Conservation (phyloP, 2,797 vertebrate species). For the Lutjanus argentimaculatus region DNA sequence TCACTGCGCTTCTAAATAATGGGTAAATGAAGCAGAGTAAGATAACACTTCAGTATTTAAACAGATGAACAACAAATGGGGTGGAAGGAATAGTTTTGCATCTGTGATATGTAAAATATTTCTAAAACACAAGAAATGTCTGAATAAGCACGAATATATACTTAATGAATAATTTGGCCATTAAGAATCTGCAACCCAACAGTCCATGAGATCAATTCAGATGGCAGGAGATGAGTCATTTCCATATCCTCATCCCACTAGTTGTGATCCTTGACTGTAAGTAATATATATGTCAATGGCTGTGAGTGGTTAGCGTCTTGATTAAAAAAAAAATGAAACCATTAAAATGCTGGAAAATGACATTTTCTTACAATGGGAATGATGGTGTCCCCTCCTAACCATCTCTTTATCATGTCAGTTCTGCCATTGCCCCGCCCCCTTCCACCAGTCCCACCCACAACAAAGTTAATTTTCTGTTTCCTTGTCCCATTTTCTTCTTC, state of each 20-base stretch:
- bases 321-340: constrained; percentile 7
- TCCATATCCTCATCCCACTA: constrained; percentile 6
- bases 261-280: background rate
- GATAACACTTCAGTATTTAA: constrained; percentile 35
- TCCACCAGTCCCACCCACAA: background rate
- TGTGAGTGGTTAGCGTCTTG: constrained; percentile 21
- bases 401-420: constrained; percentile 17
- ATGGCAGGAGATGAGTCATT: constrained; percentile 16
- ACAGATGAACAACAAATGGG: constrained; percentile 21
- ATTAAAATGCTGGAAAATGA: constrained; percentile 5
- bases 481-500: background rate
- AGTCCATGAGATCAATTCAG: constrained; percentile 17
- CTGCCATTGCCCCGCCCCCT: background rate
- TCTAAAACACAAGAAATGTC: constrained; percentile 15
- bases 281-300: too few species aligned
- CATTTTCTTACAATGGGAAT: background rate
- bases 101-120: constrained; percentile 36
- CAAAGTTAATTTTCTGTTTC: constrained; percentile 2
- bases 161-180: constrained; percentile 27
- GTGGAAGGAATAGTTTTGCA: constrained; percentile 34
- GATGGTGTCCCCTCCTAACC: background rate
- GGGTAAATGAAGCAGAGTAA: constrained; percentile 38
- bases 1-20: constrained; percentile 38
- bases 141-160: constrained; percentile 20
- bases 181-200: constrained; percentile 18